Base-by-base conservation (phyloP, 1,140 invertebrate species). In the Wiebesia pumilae region DNA sequence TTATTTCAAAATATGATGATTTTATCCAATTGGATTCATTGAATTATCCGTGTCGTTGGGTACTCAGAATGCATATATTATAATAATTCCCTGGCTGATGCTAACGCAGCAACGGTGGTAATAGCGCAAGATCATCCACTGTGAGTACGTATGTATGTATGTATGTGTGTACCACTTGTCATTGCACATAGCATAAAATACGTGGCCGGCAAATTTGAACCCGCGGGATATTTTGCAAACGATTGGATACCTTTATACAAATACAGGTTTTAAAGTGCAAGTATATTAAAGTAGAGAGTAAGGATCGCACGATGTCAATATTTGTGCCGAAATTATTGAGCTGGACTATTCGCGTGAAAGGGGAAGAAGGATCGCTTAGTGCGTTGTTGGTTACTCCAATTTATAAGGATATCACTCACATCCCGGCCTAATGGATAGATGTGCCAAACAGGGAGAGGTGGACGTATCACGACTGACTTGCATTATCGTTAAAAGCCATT, bases 401-500 rank as follows among this genome's bases (percentile, higher is more conserved):
- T 83, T 75, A 83, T 33, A 71, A 83, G 65, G 81, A 10, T 73
- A 81, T 71, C 69, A 35, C 38, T 81, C 54, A 58, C 58, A 71
- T 16, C 21, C 21, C 33, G 69, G 19, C 6, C 4, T 27, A 16
- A 14, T 40, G 62, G 81, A 73, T 82, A 82, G 3, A 79, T 79
- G 54, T 51, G 30, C 77, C 24, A 35, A 77, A 73, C 21, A 16
- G 77, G 16, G 1, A 58, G 54, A 35, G 78, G 33, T 54, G 78
- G 30, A 40, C 47, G 43, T 43, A 30, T 65, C 35, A 14, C 62
- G 40, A 69, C 21, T 47, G 80, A 69, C 40, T 82, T 51, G 73
- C 73, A 84, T 75, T 84, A 84, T 84, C 83, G 83, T 84, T 84
- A 84, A 85, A 79, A 77, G 75, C 58, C 84, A 81, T 75, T 69